Conservation (phyloP, 2,888 invertebrate species). For the Siphlonurus alternatus region DNA sequence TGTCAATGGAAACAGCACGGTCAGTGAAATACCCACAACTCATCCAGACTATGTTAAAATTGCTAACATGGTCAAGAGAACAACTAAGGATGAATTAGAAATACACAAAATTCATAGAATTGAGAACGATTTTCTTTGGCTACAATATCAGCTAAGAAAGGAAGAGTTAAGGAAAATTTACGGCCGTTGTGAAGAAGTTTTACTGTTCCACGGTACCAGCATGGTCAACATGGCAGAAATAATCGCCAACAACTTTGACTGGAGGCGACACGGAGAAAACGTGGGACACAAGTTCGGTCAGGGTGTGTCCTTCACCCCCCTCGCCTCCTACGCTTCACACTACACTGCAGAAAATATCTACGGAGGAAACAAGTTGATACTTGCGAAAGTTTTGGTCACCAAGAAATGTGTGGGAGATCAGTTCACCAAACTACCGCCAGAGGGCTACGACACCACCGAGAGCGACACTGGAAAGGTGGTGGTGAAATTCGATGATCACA, state of each 20-base stretch:
- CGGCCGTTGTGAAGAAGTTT: constrained; percentile 11
- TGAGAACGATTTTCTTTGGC: not conserved
- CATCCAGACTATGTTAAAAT: no score
- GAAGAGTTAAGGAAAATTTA: no score
- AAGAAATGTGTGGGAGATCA: not conserved
- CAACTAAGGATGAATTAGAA: no score
- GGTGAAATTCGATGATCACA: not conserved
- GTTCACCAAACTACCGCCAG: not conserved
- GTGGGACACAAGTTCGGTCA: constrained; percentile 19
- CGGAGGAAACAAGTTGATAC: not conserved
- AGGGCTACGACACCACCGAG: not conserved
- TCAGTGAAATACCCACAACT: no score
- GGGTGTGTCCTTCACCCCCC: constrained; percentile 20
- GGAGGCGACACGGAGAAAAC: constrained; percentile 17
- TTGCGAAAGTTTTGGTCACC: not conserved
- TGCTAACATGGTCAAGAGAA: no score
- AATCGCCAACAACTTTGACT: constrained; percentile 20
- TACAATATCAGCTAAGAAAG: not conserved
- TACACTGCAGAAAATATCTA: constrained; percentile 15
- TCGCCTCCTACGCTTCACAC: constrained; percentile 18
- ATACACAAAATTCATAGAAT: not conserved
- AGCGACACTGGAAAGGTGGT: not conserved
- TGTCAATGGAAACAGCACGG: no score
- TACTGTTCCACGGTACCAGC: constrained; percentile 20
- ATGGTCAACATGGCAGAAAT: constrained; percentile 16